Evolutionary conservation across 2,888 invertebrate genomes (phyloP).

Genomic region (Nomada flava): DNA sequence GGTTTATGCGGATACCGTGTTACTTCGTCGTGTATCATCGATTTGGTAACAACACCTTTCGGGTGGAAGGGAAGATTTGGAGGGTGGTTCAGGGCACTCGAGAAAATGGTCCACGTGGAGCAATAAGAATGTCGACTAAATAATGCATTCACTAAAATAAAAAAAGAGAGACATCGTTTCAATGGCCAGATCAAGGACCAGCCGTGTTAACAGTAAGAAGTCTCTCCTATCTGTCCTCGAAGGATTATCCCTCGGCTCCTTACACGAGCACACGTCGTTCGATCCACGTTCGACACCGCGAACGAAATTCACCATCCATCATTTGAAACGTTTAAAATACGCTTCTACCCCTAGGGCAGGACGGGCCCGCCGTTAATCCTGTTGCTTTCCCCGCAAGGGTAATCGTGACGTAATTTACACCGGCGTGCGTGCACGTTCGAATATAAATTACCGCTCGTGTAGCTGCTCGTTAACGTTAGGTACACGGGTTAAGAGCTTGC

Average conservation of each 20-base stretch:
- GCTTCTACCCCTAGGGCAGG: not conserved
- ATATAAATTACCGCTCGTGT: slow-evolving; percentile 48
- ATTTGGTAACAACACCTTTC: no score
- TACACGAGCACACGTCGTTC: not conserved
- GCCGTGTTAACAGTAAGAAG: no score
- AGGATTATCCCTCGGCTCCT: not conserved
- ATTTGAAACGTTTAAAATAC: slow-evolving; percentile 14
- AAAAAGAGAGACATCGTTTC: not conserved
- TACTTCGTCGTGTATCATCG: no score
- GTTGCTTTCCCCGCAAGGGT: slow-evolving; percentile 39
- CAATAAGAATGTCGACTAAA: no score
- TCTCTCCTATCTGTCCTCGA: not conserved
- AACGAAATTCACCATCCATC: slow-evolving; percentile 31
- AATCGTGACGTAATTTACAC: slow-evolving; percentile 51
- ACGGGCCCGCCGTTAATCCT: slow-evolving; percentile 29
- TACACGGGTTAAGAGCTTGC: slow-evolving; percentile 45
- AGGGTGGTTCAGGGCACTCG: no score
- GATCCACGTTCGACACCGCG: not conserved
- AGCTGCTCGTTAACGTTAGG: slow-evolving; percentile 38
- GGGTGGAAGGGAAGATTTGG: no score
- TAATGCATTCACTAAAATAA: no score
- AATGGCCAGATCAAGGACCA: no score
- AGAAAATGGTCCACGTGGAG: no score
- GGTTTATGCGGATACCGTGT: no score
- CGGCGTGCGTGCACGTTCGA: slow-evolving; percentile 37